Base-by-base conservation (phyloP, 2,797 vertebrate species). In the Smutsia temminckii region DNA sequence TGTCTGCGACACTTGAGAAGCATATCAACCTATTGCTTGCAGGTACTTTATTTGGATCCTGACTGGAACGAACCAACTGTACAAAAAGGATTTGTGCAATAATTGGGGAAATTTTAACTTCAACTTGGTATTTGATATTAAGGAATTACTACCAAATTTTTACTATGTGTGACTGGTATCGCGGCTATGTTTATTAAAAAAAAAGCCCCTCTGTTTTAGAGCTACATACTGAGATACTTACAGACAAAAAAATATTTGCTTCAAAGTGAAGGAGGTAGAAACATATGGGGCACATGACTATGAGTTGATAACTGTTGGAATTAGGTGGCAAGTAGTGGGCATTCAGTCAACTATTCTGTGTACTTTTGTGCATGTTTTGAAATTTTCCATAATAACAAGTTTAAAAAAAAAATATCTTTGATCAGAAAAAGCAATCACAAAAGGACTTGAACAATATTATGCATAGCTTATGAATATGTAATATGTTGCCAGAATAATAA, bases 221-320 rank as follows among this genome's bases (percentile, higher is more conserved):
- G 63, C 46, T 42, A n/a, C 6, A n/a, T 18, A 77, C 8, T 12
- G 55, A 81, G 88, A 72, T 63, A 66, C 21, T 57, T 49, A 85
- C 0, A 12, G 27, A 17, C 77, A 95, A 94, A 93, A 79, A 66
- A 34, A 51, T 46, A 37, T 84, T 94, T 90, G 81, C 68, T 94
- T 87, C 29, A 51, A 80, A 78, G 49, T 83, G 46, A 42, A 5
- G 1, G 37, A 4, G 12, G 55, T 72, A 34, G 91, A 46, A 85
- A 46, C 8, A 29, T 42, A 32, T 20, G 29, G 79, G 63, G 34
- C 40, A 32, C n/a, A 20, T 59, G 55, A 42, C 42, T 34, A 21
- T 32, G 42, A 77, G 40, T 4, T 34, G 53, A 59, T 78, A 27
- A 71, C 71, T 57, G 34, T 6, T 61, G 53, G 66, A 93, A 61